Base-by-base conservation (phyloP, 1,140 invertebrate genomes). In the Eciton burchellii region DNA sequence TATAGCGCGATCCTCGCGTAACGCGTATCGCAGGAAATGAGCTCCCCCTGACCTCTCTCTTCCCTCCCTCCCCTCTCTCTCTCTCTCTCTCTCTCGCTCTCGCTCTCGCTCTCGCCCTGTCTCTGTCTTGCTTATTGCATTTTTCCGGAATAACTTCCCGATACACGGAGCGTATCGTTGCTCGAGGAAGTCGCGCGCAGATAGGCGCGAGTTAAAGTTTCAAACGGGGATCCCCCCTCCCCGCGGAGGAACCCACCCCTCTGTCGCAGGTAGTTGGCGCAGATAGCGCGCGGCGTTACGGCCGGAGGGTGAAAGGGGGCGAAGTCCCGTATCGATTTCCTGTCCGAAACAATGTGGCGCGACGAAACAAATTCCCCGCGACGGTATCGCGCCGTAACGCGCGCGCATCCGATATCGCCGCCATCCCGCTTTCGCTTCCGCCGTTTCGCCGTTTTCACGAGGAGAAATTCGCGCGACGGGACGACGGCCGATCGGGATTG, bases 281-380 rank as follows among this genome's bases (percentile, higher is more conserved):
- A 16, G 49, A 68, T 79, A 79, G 63, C 49, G 74, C 29, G 60
- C 14, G 60, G 19, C 29, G 74, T 47, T 66, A 56, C 35, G 35
- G n/a, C 63, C 35, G 63, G 35, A 35, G 35, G 35, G 35, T 35
- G 35, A 35, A 35, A 35, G 35, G 35, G 63, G 74, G 74, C 63
- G 35, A 70, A 86, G 72, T 84, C 26, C 35, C 60, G 62, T 87
- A 90, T 91, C 89, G 90, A 91, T 91, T 91, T 89, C 85, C 90
- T 87, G 90, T 91, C 90, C 60, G 26, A 72, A 86, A 88, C 86
- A 81, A 90, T 89, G 83, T 83, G 84, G 49, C 81, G 82, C 82
- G 85, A 74, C 72, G 71, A 68, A 84, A 82, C 88, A 86, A 88
- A 81, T 89, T 83, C 63, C 83, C 57, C 85, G 66, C 54, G 68